These are phyloP conservation scores for Acanthiza pusilla DNA, from an alignment of 2,797 vertebrate genomes.

Conservation along the genomic window DNA sequence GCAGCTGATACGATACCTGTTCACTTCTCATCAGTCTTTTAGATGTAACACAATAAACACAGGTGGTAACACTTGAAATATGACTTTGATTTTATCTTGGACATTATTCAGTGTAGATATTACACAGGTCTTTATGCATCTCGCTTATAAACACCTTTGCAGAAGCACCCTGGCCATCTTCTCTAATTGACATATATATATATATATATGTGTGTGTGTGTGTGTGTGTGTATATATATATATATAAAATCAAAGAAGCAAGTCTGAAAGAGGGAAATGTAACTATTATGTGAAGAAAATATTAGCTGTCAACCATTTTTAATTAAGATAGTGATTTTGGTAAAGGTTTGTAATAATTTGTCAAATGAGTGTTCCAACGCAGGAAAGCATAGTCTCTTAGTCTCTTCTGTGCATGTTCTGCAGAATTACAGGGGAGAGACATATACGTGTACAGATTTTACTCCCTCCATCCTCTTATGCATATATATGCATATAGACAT, in stretches of 20 bases:
- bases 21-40: neutral
- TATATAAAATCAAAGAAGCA: neutral
- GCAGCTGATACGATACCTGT: neutral
- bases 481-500: neutral
- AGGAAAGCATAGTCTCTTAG: neutral
- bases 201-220: too few species aligned
- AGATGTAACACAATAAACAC: neutral
- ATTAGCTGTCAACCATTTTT: neutral
- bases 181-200: neutral
- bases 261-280: neutral
- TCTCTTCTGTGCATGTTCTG: neutral
- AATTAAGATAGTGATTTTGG: neutral
- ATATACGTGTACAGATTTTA: neutral
- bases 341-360: neutral
- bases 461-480: neutral
- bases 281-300: neutral
- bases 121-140: neutral
- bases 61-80: neutral
- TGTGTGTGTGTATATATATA: neutral
- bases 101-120: neutral
- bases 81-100: neutral
- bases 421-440: neutral
- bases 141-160: neutral
- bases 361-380: neutral
- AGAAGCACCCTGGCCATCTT: neutral